phyloP scores from a whole-genome alignment of 1,140 invertebrate species.

The Drosophila yakuba region DNA sequence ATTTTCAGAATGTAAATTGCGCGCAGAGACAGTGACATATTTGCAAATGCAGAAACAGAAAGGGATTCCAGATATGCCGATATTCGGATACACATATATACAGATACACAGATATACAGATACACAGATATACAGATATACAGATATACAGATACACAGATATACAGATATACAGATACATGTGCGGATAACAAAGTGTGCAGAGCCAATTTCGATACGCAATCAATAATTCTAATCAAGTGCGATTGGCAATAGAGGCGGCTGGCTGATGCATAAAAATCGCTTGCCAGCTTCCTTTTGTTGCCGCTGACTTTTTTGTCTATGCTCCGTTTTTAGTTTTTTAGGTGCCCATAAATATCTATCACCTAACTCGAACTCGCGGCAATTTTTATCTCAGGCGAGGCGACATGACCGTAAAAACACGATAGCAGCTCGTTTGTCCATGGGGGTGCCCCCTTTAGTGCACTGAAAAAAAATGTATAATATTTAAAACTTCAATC shows the following conservation, averaged over 20 bases:
- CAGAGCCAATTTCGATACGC: slow-evolving; percentile 74
- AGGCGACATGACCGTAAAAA: slow-evolving; percentile 71
- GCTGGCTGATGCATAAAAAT: slow-evolving; percentile 64
- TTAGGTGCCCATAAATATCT: slow-evolving; percentile 71
- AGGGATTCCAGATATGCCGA: background rate
- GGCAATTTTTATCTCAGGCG: slow-evolving; percentile 16
- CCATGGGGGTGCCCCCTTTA: slow-evolving; percentile 18
- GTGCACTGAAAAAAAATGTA: background rate
- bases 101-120: background rate
- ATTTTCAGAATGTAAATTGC: slow-evolving; percentile 24
- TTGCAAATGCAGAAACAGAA: slow-evolving; percentile 4
- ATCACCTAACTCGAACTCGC: slow-evolving; percentile 12
- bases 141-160: background rate
- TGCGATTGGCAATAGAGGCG: slow-evolving; percentile 63
- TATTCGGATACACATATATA: no score
- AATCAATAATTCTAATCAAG: slow-evolving; percentile 83
- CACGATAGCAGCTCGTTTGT: slow-evolving; percentile 28
- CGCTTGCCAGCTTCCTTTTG: slow-evolving; percentile 37
- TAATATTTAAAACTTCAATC: background rate
- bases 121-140: background rate
- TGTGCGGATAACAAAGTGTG: slow-evolving; percentile 59
- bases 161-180: background rate
- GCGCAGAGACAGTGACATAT: slow-evolving; percentile 36
- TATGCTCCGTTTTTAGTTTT: slow-evolving; percentile 19
- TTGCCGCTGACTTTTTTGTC: slow-evolving; percentile 48